These are phyloP conservation scores for Pherbina coryleti DNA, from an alignment of 2,888 invertebrate species.

Conservation along the genomic window DNA sequence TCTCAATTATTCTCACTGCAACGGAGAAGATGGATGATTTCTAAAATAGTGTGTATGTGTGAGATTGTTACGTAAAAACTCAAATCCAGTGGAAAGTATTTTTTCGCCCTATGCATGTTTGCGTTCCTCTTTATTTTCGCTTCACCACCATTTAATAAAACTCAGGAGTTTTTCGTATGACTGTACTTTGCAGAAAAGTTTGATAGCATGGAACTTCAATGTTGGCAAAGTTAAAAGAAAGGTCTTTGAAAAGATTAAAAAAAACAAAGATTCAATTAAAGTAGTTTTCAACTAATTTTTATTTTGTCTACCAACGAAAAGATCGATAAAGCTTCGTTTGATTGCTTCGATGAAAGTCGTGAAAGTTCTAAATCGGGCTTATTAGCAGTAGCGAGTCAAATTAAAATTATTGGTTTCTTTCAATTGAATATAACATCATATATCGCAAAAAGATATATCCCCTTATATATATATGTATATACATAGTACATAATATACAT, in stretches of 20 bases:
- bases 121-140: background rate
- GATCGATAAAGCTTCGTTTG: conserved; percentile 27
- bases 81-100: background rate
- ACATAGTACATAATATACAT: too few relatives aligned
- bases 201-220: background rate
- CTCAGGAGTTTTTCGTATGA: conserved; percentile 50
- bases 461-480: too few relatives aligned
- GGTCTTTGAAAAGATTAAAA: background rate
- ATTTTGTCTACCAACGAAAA: background rate
- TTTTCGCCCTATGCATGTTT: background rate
- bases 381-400: too few relatives aligned
- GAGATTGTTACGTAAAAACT: conserved; percentile 57
- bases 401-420: too few relatives aligned
- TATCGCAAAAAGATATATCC: too few relatives aligned
- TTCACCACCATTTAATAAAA: background rate
- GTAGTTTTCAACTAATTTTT: background rate
- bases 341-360: background rate
- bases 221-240: background rate
- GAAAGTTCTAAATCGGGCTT: too few relatives aligned
- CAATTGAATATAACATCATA: too few relatives aligned
- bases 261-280: background rate
- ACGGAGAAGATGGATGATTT: background rate
- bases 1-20: too few relatives aligned
- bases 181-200: conserved; percentile 56
- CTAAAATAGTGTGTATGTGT: conserved; percentile 18